Evolutionary conservation across 1,140 invertebrate species (phyloP), one percentile per base, ranked within the genome.

Genomic region (Drosophila bipectinata): DNA sequence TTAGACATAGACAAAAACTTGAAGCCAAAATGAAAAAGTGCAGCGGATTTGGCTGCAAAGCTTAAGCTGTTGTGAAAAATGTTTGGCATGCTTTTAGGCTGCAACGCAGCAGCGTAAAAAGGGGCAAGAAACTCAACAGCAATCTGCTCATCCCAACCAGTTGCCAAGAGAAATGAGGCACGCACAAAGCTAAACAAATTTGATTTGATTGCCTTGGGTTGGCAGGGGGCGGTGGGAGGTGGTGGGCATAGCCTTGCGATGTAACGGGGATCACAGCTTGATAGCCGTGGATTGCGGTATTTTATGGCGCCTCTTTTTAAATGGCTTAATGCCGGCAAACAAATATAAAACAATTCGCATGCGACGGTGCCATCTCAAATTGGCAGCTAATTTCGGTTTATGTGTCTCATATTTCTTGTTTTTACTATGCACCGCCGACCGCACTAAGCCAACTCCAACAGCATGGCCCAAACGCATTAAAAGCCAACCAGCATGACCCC

Each of bases 321-420:
- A 85, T 87, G 82, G 82, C 82, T 82, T 87, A 85, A 85, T 85
- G 82, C 66, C 51, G 74, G 51, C 74, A 80, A 87, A 82, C 79
- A 82, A 82, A 82, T 77, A 77, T 85, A 85, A 85, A 88, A 87
- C 82, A 85, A 85, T 87, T 78, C 82, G 84, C 82, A 85, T 77
- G 77, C 77, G 72, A 61, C 72, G 82, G 64, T 68, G 61, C 67
- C 81, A 68, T 85, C 81, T 85, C 71, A 78, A 78, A 85, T 85
- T 85, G 82, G 74, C 82, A 82, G 82, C 82, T 85, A 85, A 87
- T 85, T 85, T 85, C 82, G 72, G 51, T 85, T 85, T 85, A 85
- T 85, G 75, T 75, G 28, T 64, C 74, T 61, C 82, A 74, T 85
- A 85, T 85, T 82, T 82, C 59, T 75, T 75, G 21, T 82, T 85